phyloP scores from a whole-genome alignment of 1,140 invertebrate species.

The Aphaenogaster rudis region DNA sequence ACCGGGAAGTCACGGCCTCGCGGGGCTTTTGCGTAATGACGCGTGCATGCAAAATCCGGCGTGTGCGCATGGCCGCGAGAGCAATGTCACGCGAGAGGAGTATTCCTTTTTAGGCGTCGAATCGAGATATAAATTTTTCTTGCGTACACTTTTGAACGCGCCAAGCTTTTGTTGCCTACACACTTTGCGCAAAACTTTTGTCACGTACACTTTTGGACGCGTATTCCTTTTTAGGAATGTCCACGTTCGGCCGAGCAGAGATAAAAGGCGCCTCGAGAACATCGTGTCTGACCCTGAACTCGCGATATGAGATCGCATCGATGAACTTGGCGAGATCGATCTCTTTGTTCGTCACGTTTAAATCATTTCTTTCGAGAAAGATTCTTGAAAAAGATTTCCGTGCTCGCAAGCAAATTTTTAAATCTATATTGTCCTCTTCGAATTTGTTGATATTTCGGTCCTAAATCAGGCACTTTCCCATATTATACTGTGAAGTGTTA shows the following conservation, averaged over 20 bases:
- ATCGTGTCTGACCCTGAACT: neutral
- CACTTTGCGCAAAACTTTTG: neutral
- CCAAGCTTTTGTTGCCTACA: neutral
- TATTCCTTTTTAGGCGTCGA: conserved; percentile 16
- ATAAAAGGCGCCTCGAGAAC: conserved; percentile 1
- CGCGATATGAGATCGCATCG: neutral
- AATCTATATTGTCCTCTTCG: no score
- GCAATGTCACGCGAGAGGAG: conserved; percentile 1
- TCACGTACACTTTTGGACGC: neutral
- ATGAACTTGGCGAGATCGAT: neutral
- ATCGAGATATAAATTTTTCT: neutral
- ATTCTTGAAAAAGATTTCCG: no score
- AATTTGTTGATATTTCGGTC: neutral
- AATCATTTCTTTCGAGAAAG: neutral
- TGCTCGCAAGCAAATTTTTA: no score
- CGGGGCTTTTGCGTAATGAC: conserved; percentile 28
- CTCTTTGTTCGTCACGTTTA: conserved; percentile 1
- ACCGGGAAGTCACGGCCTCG: neutral
- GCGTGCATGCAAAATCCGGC: neutral
- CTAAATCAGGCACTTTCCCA: neutral
- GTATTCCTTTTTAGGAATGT: neutral
- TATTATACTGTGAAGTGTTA: neutral
- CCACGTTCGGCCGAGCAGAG: neutral
- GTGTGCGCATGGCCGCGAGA: neutral
- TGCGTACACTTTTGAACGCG: neutral